Base-by-base conservation (phyloP, 2,888 invertebrate species). In the Scaptomyza parva region DNA sequence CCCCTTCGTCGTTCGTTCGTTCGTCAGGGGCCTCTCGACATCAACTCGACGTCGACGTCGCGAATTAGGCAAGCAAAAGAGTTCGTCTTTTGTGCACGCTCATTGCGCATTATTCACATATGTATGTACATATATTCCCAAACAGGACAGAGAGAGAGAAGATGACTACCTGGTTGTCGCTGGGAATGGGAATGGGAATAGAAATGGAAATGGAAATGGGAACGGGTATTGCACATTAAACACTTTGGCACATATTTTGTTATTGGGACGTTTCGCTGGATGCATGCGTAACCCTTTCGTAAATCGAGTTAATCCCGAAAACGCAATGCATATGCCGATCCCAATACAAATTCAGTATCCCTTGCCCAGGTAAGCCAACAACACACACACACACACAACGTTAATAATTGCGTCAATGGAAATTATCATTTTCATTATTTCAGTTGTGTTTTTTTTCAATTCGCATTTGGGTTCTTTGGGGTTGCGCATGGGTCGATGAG, bases 351-450 rank as follows among this genome's bases (percentile, higher is more conserved):
- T 26, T 14, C 26, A 18, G 50, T 51, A 40, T 50, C 75, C 39
- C 22, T 28, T 52, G 44, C 54, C 58, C 72, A 66, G 66, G 73
- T 69, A 66, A 52, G 20, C 26, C 48, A 45, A 44, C 51, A 47
- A 40, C 39, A 28, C 43, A 57, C 35, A 14, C 52, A 47, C 59
- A 48, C 55, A 53, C 50, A 59, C 41, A 59, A 57, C 54, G 50
- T 63, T 73, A 40, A 72, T 75, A 81, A 68, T 74, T 78, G 75
- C 81, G 65, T 73, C 70, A 72, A 78, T 70, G 69, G 65, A 84
- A 78, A 80, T 88, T 82, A 88, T 88, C 77, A 88, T 88, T 88
- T 89, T 88, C 89, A 88, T 88, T 86, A 72, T 71, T 86, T 71
- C 67, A 44, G 20, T 47, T 55, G 39, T 24, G 11, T 35, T 54